phyloP scores from a whole-genome alignment of 2,797 vertebrate species.

The Alfaro cultratus region DNA sequence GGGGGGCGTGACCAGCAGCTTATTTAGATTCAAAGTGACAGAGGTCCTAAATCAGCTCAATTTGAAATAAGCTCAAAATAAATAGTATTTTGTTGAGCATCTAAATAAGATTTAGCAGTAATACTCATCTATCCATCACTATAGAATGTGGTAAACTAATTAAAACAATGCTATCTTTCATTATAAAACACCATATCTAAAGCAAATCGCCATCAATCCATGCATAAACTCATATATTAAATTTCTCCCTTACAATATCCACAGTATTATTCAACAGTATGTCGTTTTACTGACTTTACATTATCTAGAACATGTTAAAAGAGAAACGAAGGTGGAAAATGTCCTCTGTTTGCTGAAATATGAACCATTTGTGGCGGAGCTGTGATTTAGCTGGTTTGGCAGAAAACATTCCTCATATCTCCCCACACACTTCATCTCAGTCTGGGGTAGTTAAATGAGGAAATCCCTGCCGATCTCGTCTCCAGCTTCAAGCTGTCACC shows the following conservation, averaged over 20 bases:
- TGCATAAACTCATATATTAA: neutral
- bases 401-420: slow-evolving; percentile 42
- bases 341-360: slow-evolving; percentile 9
- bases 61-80: neutral
- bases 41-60: too few relatives aligned
- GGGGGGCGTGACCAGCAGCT: too few relatives aligned
- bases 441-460: slow-evolving; percentile 46
- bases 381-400: slow-evolving; percentile 38
- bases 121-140: neutral
- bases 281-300: neutral
- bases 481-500: slow-evolving; percentile 52
- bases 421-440: slow-evolving; percentile 41
- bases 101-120: neutral
- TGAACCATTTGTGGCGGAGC: neutral
- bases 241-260: neutral
- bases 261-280: neutral
- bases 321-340: neutral
- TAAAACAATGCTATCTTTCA: neutral
- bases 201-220: too few relatives aligned
- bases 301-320: neutral
- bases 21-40: too few relatives aligned
- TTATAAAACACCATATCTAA: too few relatives aligned
- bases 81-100: neutral
- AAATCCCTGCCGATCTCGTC: slow-evolving; percentile 39
- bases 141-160: neutral